Conservation (phyloP, 2,113 vertebrate genomes). For the Peromyscus leucopus region DNA sequence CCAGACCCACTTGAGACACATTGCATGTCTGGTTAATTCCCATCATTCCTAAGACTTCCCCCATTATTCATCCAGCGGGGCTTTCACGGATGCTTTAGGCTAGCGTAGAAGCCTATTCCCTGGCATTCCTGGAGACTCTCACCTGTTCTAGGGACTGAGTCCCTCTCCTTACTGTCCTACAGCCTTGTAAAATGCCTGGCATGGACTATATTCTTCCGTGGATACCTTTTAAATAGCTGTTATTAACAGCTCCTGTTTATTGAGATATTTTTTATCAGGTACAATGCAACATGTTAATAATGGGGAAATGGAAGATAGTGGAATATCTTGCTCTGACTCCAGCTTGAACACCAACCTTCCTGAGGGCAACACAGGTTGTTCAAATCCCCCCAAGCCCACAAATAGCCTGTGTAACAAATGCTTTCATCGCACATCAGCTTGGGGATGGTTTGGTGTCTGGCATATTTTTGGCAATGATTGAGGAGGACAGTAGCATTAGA, state of each 20-base stretch:
- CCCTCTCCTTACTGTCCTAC: background rate
- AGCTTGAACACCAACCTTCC: background rate
- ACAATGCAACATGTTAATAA: background rate
- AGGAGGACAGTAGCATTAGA: background rate
- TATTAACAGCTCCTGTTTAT: background rate
- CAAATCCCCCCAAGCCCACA: background rate
- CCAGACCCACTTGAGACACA: background rate
- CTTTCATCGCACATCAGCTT: background rate
- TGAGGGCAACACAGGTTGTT: background rate
- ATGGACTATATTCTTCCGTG: background rate
- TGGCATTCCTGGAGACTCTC: background rate
- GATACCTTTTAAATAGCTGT: background rate
- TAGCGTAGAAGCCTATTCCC: background rate
- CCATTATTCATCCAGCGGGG: background rate
- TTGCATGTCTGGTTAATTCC: background rate
- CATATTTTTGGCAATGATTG: slow-evolving; percentile 18
- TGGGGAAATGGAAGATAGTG: background rate
- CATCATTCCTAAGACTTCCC: background rate
- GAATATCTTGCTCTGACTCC: background rate
- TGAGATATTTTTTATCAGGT: slow-evolving; percentile 14
- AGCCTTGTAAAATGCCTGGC: background rate
- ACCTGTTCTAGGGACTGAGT: background rate
- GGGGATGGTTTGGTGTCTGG: slow-evolving; percentile 18
- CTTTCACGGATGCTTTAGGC: background rate
- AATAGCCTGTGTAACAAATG: background rate